Percentiles rank a stretch among this genome's conserved stretches.
Conservation (phyloP, 2,113 vertebrate species). For the Suricata suricatta region DNA sequence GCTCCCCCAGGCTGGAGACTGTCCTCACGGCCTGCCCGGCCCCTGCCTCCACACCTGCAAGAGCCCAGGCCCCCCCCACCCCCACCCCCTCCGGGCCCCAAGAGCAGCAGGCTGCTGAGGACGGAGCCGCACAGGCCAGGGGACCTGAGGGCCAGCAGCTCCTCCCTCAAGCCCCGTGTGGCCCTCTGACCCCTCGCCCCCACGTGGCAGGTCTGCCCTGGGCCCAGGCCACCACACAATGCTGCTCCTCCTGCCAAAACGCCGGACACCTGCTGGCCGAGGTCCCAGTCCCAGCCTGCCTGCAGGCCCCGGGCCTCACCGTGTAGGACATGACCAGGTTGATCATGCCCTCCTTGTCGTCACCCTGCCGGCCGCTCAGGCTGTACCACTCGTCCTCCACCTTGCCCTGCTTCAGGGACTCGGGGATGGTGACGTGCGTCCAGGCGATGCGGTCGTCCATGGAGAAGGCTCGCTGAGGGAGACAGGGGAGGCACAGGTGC, state of each 20-base stretch:
- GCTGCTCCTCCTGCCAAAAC: not conserved
- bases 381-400: conserved; percentile 97
- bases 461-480: conserved; percentile 93
- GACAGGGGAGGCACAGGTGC: not conserved
- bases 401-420: conserved; percentile 92
- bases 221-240: not conserved
- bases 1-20: not conserved
- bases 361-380: conserved; percentile 96
- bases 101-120: not conserved
- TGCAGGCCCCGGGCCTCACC: conserved; percentile 84
- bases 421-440: conserved; percentile 96
- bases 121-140: too few species aligned
- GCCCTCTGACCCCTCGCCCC: not conserved
- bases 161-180: not conserved
- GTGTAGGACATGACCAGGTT: conserved; percentile 97
- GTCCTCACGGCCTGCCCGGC: too few species aligned
- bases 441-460: conserved; percentile 99
- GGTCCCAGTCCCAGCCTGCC: not conserved
- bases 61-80: not conserved
- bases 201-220: not conserved
- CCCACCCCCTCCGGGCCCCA: too few species aligned
- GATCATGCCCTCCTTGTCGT: conserved; percentile 99
- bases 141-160: not conserved
- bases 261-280: rapidly evolving
- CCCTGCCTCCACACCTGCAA: not conserved